phyloP scores from a whole-genome alignment of 2,888 invertebrate genomes.

The Nomada hirtipes region DNA sequence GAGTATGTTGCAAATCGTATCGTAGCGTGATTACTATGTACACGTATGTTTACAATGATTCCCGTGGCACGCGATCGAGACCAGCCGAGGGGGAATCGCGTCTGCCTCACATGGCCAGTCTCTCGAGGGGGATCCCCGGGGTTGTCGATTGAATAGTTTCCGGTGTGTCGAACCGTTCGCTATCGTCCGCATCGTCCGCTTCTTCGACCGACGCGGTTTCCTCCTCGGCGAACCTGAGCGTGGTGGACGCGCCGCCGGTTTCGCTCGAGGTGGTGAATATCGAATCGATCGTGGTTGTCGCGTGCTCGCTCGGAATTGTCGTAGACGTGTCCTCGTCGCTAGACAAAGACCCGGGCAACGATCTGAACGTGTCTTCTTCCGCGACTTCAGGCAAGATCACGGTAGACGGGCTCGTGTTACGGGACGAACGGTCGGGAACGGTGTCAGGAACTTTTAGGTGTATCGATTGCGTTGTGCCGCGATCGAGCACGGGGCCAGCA shows the following conservation, averaged over 20 bases:
- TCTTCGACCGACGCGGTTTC: conserved; percentile 45
- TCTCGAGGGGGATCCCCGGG: conserved; percentile 46
- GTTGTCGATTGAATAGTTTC: conserved; percentile 54
- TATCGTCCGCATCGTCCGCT: conserved; percentile 36
- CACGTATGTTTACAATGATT: conserved; percentile 63
- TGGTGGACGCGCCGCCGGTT: conserved; percentile 25
- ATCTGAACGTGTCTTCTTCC: conserved; percentile 49
- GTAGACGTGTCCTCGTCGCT: conserved; percentile 54
- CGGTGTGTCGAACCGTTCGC: conserved; percentile 78
- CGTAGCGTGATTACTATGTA: conserved; percentile 61
- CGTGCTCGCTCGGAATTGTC: conserved; percentile 47
- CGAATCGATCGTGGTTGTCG: conserved; percentile 43
- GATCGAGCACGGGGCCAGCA: not conserved
- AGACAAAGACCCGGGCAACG: conserved; percentile 31
- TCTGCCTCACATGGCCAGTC: conserved; percentile 60
- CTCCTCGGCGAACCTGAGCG: conserved; percentile 38
- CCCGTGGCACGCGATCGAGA: not conserved
- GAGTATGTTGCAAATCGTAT: conserved; percentile 50
- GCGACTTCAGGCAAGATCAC: not conserved
- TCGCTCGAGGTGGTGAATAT: conserved; percentile 34
- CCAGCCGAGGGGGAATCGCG: not conserved
- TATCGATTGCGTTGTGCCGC: not conserved
- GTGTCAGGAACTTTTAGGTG: conserved; percentile 63
- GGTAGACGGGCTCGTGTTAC: conserved; percentile 18
- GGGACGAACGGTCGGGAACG: conserved; percentile 39